Percentiles rank a stretch among this genome's conserved stretches.
Conservation (phyloP, 2,888 invertebrate species). For the Hypercompe scribonia region DNA sequence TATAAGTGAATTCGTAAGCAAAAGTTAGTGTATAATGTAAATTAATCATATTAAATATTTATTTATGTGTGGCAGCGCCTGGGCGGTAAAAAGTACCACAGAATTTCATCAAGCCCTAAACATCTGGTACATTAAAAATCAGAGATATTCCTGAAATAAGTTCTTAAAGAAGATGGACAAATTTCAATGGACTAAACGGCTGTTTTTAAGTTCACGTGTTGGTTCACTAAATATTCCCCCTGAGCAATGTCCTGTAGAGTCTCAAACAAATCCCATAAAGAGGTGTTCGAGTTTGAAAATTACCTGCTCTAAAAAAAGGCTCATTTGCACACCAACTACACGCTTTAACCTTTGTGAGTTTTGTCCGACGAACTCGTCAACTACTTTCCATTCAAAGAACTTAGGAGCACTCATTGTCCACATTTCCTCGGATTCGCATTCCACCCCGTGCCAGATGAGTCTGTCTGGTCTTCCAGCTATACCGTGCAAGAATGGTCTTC, state of each 20-base stretch:
- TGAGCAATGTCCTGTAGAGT: neutral
- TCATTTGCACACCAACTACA: neutral
- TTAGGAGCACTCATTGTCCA: neutral
- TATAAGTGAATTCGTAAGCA: neutral
- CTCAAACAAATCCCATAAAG: neutral
- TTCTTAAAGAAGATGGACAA: conserved; percentile 3
- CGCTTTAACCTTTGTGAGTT: neutral
- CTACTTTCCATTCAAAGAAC: neutral
- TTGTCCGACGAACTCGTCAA: neutral
- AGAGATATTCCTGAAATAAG: neutral
- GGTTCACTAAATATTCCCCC: neutral
- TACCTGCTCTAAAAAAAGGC: neutral
- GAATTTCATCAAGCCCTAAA: neutral
- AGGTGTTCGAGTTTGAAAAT: neutral
- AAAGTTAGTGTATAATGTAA: neutral
- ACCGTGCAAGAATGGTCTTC: neutral
- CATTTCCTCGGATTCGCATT: neutral
- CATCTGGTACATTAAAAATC: neutral
- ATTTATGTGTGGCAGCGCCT: neutral
- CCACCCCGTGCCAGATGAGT: neutral
- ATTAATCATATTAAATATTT: neutral
- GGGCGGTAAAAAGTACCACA: neutral
- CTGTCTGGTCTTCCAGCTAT: neutral
- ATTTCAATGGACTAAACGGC: neutral
- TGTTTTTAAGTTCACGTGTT: neutral